Conservation (phyloP, 2,797 vertebrate genomes). For the Novumbra hubbsi region DNA sequence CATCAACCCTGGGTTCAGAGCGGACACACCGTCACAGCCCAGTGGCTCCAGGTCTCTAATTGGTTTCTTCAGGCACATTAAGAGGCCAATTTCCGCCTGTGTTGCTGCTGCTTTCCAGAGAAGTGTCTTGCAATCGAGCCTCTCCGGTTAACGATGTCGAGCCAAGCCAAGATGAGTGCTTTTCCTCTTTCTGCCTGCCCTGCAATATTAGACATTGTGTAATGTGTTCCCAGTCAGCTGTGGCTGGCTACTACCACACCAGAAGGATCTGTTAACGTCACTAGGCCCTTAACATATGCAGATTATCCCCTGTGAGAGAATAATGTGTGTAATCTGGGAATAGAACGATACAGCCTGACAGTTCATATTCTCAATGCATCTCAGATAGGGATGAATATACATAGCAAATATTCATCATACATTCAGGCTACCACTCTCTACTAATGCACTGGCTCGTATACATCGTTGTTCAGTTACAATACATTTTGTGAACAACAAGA, state of each 20-base stretch:
- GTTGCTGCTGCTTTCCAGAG: slow-evolving; percentile 32
- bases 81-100: slow-evolving; percentile 14
- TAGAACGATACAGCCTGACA: slow-evolving; percentile 20
- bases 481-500: background rate
- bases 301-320: slow-evolving; percentile 50
- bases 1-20: slow-evolving; percentile 13
- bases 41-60: slow-evolving; percentile 15
- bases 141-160: slow-evolving; percentile 52
- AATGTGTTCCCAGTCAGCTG: slow-evolving; percentile 59
- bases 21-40: background rate
- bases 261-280: slow-evolving; percentile 48
- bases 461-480: background rate
- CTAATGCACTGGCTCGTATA: background rate
- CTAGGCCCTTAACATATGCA: slow-evolving; percentile 42
- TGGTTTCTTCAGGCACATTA: slow-evolving; percentile 9
- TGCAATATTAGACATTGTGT: slow-evolving; percentile 64
- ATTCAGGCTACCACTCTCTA: background rate
- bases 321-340: slow-evolving; percentile 43
- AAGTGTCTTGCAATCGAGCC: slow-evolving; percentile 39
- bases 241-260: slow-evolving; percentile 20
- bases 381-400: background rate
- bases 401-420: slow-evolving; percentile 4
- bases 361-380: background rate
- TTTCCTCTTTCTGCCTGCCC: slow-evolving; percentile 18
- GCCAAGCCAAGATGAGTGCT: slow-evolving; percentile 30